Conservation (phyloP, 1,140 invertebrate species). For the Drosophila sproati region DNA sequence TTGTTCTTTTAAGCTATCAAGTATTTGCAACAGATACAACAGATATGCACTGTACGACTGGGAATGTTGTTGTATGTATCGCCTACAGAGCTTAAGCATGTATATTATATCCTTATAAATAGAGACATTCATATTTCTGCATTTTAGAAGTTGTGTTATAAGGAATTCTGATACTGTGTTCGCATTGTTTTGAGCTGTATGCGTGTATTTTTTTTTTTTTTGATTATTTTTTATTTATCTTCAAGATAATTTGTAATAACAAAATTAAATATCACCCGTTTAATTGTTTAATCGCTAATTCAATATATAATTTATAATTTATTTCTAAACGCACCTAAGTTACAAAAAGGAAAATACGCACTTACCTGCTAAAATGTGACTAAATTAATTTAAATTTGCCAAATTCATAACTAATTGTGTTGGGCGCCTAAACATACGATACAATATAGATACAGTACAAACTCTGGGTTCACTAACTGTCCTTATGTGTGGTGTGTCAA, state of each 20-base stretch:
- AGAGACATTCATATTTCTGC: conserved; percentile 2
- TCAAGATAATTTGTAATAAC: conserved; percentile 64
- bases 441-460: not conserved
- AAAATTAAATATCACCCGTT: conserved; percentile 80
- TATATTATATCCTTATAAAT: not conserved
- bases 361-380: conserved; percentile 74
- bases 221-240: conserved; percentile 48
- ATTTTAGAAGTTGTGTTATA: not conserved
- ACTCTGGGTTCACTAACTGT: conserved; percentile 8
- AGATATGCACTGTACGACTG: conserved; percentile 43
- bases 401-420: conserved; percentile 56
- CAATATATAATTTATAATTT: conserved; percentile 53
- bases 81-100: conserved; percentile 9
- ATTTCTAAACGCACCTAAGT: conserved; percentile 58
- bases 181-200: not conserved
- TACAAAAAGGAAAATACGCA: conserved; percentile 56
- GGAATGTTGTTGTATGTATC: not conserved
- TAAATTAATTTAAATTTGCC: conserved; percentile 44
- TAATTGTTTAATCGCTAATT: conserved; percentile 72
- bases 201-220: not conserved
- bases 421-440: conserved; percentile 14
- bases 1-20: conserved; percentile 40
- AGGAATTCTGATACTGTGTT: conserved; percentile 3
- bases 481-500: not conserved
- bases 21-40: conserved; percentile 63